These are phyloP conservation scores for Galerucella pusilla DNA, from an alignment of 2,888 invertebrate genomes.

Conservation along the genomic window DNA sequence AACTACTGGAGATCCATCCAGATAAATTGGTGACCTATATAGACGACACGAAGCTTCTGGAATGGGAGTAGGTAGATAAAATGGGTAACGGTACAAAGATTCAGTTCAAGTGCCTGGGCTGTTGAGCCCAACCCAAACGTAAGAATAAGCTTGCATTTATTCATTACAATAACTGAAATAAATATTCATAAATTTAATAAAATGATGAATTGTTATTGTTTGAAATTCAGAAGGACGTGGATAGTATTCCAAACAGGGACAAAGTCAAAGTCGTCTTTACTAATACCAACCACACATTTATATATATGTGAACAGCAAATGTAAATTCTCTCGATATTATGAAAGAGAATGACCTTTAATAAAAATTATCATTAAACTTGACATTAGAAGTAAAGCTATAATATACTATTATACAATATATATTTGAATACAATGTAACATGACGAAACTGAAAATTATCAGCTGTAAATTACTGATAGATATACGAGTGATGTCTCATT, in stretches of 20 bases:
- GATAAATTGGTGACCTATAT: too few species aligned
- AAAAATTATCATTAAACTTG: slow-evolving; percentile 8
- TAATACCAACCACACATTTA: neutral
- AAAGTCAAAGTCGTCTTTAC: neutral
- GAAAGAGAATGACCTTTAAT: slow-evolving; percentile 6
- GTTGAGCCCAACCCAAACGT: too few species aligned
- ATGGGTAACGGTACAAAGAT: too few species aligned
- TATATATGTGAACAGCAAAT: neutral
- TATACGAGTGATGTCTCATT: neutral
- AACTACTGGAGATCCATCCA: too few species aligned
- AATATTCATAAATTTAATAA: neutral
- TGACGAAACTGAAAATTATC: neutral
- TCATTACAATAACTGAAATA: neutral
- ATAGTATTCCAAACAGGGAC: neutral
- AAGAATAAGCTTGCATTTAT: neutral
- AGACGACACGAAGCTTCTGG: too few species aligned
- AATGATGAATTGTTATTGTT: neutral
- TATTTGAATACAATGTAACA: slow-evolving; percentile 14
- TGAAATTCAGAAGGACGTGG: neutral
- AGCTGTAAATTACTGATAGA: neutral
- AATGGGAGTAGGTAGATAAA: too few species aligned
- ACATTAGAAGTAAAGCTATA: slow-evolving; percentile 8
- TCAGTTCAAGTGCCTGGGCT: too few species aligned
- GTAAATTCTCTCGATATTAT: neutral
- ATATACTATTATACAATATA: slow-evolving; percentile 3